These are phyloP conservation scores for Sterna hirundo DNA, from an alignment of 2,113 vertebrate species.

Conservation along the genomic window DNA sequence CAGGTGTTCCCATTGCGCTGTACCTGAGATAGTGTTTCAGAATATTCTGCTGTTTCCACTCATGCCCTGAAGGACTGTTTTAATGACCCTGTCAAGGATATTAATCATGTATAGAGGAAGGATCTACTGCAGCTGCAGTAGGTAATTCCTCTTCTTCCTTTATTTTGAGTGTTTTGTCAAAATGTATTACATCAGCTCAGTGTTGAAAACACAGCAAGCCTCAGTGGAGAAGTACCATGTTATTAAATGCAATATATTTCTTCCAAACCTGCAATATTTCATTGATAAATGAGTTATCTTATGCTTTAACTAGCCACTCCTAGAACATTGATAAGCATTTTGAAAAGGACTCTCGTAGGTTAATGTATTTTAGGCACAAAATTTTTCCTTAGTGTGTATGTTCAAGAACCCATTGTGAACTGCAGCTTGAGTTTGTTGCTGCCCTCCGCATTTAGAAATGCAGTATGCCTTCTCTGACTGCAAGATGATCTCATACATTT, in stretches of 20 bases:
- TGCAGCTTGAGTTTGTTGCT: neutral
- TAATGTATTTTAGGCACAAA: neutral
- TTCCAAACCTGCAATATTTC: neutral
- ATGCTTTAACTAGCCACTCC: neutral
- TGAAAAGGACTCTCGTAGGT: neutral
- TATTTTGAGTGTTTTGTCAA: neutral
- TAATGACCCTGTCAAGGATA: neutral
- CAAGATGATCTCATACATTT: neutral
- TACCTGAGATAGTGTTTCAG: neutral
- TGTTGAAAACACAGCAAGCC: neutral
- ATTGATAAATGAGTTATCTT: neutral
- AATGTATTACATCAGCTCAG: neutral
- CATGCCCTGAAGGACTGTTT: neutral
- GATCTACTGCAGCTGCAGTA: neutral
- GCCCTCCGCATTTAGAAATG: neutral
- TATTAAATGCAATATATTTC: neutral
- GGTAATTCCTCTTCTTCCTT: neutral
- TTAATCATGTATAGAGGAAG: neutral
- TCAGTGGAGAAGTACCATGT: neutral
- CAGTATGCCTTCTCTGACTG: neutral
- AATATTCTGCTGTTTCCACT: neutral
- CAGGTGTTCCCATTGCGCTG: neutral
- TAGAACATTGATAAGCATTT: neutral
- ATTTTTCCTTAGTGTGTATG: neutral
- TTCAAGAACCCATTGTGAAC: neutral